A percentile compares a stretch with the other conserved stretches of the same genome.
These are phyloP conservation scores for Lepidochrysops patricia DNA, from an alignment of 2,888 invertebrate genomes.

Conservation along the genomic window DNA sequence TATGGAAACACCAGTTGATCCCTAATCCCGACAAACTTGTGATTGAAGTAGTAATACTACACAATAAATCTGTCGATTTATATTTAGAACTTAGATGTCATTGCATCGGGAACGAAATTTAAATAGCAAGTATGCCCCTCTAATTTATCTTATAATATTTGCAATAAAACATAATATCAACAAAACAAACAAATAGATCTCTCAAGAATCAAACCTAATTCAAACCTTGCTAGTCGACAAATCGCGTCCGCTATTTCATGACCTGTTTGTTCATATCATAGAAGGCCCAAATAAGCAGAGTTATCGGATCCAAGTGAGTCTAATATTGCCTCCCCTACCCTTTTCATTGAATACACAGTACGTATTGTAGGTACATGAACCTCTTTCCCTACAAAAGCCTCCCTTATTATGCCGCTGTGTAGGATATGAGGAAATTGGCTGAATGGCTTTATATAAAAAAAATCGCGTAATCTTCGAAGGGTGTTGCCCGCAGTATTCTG, in stretches of 20 bases:
- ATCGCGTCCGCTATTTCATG: conserved; percentile 25
- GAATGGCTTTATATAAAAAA: conserved; percentile 69
- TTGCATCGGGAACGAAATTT: no score
- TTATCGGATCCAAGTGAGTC: conserved; percentile 45
- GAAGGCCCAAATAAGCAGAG: conserved; percentile 49
- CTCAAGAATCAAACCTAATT: background rate
- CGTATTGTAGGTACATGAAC: conserved; percentile 64
- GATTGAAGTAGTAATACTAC: no score
- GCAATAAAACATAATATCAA: background rate
- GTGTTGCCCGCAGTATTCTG: conserved; percentile 60
- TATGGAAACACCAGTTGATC: no score
- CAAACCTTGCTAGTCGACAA: background rate
- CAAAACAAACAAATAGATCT: no score
- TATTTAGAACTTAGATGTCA: no score
- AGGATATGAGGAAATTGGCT: conserved; percentile 72
- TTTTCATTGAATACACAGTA: conserved; percentile 48
- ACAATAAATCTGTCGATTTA: no score
- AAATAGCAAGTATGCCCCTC: no score
- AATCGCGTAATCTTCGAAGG: conserved; percentile 65
- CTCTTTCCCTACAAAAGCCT: conserved; percentile 68
- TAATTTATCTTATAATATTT: no score
- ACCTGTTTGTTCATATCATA: conserved; percentile 51
- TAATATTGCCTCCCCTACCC: conserved; percentile 48
- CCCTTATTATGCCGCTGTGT: conserved; percentile 68
- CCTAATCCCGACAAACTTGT: no score